A percentile compares a stretch with the other conserved stretches of the same genome.
Evolutionary conservation across 2,797 vertebrate species (phyloP).

Genomic region (Allobates femoralis): DNA sequence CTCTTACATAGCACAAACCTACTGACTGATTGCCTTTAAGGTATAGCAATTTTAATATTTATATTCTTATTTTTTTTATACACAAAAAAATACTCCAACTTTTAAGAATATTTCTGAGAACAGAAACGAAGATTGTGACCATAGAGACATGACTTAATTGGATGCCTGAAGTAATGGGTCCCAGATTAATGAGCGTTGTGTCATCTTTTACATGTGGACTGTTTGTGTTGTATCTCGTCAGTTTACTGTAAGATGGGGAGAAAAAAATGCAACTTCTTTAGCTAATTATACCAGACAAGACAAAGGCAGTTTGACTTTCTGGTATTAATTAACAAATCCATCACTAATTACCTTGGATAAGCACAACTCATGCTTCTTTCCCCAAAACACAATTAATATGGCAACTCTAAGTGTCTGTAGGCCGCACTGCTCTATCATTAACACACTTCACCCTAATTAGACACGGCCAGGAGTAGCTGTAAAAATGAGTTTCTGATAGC

Average conservation of each 20-base stretch:
- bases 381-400: conserved; percentile 74
- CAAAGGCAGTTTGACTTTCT: conserved; percentile 75
- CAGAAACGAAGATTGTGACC: no score
- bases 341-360: conserved; percentile 76
- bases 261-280: conserved; percentile 64
- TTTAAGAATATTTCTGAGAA: no score
- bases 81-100: no score
- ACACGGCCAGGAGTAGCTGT: conserved; percentile 67
- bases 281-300: conserved; percentile 76
- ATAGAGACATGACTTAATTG: neutral
- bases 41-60: neutral
- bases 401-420: conserved; percentile 68
- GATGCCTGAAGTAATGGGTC: neutral
- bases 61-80: neutral
- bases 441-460: conserved; percentile 74
- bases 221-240: conserved; percentile 50
- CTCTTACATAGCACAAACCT: no score
- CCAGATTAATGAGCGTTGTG: neutral
- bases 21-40: neutral
- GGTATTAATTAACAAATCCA: conserved; percentile 78
- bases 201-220: neutral
- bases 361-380: conserved; percentile 72
- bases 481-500: conserved; percentile 71
- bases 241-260: conserved; percentile 39
- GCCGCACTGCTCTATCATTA: conserved; percentile 69